Base-by-base conservation (phyloP, 2,113 vertebrate species). In the Cercocebus atys region DNA sequence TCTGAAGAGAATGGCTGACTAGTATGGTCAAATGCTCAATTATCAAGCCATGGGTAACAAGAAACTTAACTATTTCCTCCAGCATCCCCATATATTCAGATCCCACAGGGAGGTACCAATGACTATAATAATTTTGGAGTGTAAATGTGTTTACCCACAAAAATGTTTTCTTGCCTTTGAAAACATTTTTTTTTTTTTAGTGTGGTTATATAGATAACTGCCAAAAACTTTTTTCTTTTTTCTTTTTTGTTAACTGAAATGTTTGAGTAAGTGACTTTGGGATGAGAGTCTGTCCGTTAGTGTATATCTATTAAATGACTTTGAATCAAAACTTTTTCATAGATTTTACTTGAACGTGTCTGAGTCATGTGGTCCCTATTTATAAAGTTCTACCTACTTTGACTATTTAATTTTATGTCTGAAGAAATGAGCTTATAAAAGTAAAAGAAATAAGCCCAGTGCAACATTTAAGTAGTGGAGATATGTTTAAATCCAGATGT, bases 141-240 rank as follows among this genome's bases (percentile, higher is more conserved):
- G n/a, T 93, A 80, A 88, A 93, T 88, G 23, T 93, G 38, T 80
- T 92, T 30, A 55, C n/a, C 17, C 73, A 86, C 47, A 87, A 94
- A 96, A 87, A 81, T 72, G 50, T 76, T 90, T 94, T 96, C 88
- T 64, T 88, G 25, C 3, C 72, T 91, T 93, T 85, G 86, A 88
- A 97, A 87, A 82, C 0, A 50, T 73, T 17, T 73, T 17, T 66
- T 81, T 73, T 73, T 45, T 45, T 73, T 45, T 45, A 73, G 23
- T 75, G 78, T 40, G 59, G 23, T 50, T 90, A 70, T 52, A 47
- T 38, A 85, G 47, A 81, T 57, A 81, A 47, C 35, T 90, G 25
- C n/a, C 22, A 27, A 88, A 93, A 23, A 43, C 38, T 76, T 57
- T 88, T 50, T 50, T 14, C 47, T 50, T 50, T 14, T 3, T 47